Base-by-base conservation (phyloP, 2,113 vertebrate genomes). In the Sapayoa aenigma region DNA sequence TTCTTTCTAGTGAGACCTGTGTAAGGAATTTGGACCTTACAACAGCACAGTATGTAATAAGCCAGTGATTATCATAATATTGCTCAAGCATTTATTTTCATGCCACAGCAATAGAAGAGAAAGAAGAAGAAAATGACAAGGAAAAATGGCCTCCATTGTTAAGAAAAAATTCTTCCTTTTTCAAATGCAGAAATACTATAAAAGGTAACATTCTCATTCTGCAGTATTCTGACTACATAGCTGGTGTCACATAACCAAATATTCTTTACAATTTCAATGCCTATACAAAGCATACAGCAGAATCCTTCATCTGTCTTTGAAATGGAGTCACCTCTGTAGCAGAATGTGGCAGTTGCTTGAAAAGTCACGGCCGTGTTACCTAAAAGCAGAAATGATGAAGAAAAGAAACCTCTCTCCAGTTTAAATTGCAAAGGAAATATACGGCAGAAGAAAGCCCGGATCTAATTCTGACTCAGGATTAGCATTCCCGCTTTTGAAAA, bases 281-380 rank as follows among this genome's bases (percentile, higher is more conserved):
- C 69, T 56, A 81, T 14, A 89, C 37, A 92, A 88, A 86, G 65
- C 53, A 82, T 88, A 50, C 44, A 78, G 73, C 41, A 81, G 62
- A 23, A 93, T 89, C 76, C 75, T 93, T 92, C 72, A 84, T 78
- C 72, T 92, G 69, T 62, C 69, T 94, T 96, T 96, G 85, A 94
- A 95, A 94, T 13, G 56, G 55, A 92, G 83, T 81, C 85, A 96
- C 62, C 83, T 93, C 74, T 95, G 72, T 68, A 72, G 83, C 4
- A 95, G 75, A 96, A 88, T 56, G 41, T 84, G 41, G 60, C 80
- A 84, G 76, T 9, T 89, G 8, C 73, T 78, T 87, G 83, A 96
- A 87, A 93, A 93, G 79, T 68, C 73, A 55, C 58, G 37, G 73
- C 24, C 81, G 18, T 24, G 60, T 75, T 87, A 89, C 17, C 75